These are phyloP conservation scores for Drosophila paulistorum DNA, from an alignment of 1,140 invertebrate genomes.

Conservation along the genomic window DNA sequence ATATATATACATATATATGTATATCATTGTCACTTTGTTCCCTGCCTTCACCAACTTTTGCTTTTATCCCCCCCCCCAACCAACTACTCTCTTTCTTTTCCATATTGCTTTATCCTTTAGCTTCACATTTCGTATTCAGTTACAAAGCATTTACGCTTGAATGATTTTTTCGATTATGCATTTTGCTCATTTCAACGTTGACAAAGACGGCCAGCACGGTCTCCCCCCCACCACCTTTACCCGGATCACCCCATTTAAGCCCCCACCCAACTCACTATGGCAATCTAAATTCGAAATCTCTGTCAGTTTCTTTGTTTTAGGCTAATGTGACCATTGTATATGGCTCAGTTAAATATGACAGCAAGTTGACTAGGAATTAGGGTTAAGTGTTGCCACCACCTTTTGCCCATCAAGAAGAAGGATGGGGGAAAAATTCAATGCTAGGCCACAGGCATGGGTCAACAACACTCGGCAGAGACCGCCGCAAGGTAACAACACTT, in stretches of 20 bases:
- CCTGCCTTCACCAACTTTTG: not conserved
- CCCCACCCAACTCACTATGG: not conserved
- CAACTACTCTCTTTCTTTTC: not conserved
- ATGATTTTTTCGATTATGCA: conserved; percentile 79
- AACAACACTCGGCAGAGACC: conserved; percentile 49
- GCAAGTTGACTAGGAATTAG: conserved; percentile 56
- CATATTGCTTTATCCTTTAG: conserved; percentile 17
- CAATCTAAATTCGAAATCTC: not conserved
- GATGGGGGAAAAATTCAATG: conserved; percentile 24
- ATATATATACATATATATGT: not conserved
- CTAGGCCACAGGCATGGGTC: conserved; percentile 61
- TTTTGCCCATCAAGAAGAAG: too few species aligned
- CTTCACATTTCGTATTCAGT: conserved; percentile 54
- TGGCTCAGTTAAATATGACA: conserved; percentile 46
- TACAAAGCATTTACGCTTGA: conserved; percentile 78
- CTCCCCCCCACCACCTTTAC: not conserved
- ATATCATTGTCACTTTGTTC: not conserved
- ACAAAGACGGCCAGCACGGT: conserved; percentile 46
- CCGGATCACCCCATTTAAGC: not conserved
- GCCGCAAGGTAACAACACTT: conserved; percentile 50
- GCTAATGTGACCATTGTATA: conserved; percentile 65
- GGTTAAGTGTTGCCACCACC: conserved; percentile 57
- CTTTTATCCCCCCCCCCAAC: not conserved
- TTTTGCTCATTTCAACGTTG: conserved; percentile 75
- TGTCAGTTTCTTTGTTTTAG: conserved; percentile 45